Evolutionary conservation across 2,113 vertebrate genomes (phyloP).

Genomic region (Neogobius melanostomus): DNA sequence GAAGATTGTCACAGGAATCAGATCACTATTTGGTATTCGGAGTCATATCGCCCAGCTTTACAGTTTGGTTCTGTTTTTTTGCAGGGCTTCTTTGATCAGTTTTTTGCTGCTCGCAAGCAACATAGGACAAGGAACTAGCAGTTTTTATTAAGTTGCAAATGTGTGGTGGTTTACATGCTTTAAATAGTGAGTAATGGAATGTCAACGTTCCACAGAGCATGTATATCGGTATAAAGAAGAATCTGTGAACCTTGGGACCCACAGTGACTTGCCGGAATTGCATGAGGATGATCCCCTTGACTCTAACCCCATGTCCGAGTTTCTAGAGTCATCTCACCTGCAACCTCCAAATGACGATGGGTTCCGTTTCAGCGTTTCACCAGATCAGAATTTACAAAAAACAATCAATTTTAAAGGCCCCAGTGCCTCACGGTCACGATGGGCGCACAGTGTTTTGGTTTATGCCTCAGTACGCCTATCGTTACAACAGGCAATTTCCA

Average conservation of each 20-base stretch:
- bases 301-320: background rate
- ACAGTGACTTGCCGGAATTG: too few relatives aligned
- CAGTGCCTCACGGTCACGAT: background rate
- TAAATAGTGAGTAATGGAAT: too few relatives aligned
- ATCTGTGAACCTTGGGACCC: background rate
- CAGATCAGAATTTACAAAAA: background rate
- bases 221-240: background rate
- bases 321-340: background rate
- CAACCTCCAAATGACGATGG: accelerated
- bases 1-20: too few relatives aligned
- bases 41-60: too few relatives aligned
- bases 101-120: constrained; percentile 19
- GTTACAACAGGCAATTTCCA: background rate
- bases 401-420: constrained; percentile 1
- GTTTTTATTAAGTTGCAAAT: constrained; percentile 34
- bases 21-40: too few relatives aligned
- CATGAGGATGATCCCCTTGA: background rate
- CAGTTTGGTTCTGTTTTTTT: background rate
- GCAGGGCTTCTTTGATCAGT: constrained; percentile 36
- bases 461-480: background rate
- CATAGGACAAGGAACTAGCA: background rate
- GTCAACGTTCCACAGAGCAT: background rate
- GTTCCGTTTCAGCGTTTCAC: background rate
- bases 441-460: background rate
- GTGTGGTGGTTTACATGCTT: background rate